Conservation (phyloP, 1,140 invertebrate genomes). For the Cephus cinctus region DNA sequence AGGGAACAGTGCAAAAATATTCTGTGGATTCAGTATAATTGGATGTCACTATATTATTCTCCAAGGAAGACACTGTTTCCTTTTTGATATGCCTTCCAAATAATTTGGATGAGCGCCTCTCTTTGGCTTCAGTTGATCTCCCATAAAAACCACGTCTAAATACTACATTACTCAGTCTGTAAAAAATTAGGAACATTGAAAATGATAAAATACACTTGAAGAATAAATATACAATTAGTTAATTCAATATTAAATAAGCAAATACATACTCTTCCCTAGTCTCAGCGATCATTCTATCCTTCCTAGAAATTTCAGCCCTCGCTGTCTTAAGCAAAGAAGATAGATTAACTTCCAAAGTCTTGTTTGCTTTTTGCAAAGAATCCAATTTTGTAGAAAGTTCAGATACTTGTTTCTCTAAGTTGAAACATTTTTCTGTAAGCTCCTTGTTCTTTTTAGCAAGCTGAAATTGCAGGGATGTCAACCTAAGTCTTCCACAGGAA, state of each 20-base stretch:
- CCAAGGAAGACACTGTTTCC: neutral
- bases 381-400: slow-evolving; percentile 21
- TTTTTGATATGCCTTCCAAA: neutral
- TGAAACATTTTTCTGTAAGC: slow-evolving; percentile 15
- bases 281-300: slow-evolving; percentile 48
- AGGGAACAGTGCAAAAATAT: neutral
- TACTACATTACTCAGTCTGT: slow-evolving; percentile 33
- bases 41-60: neutral
- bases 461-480: neutral
- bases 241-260: neutral
- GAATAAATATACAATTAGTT: neutral
- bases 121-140: too few relatives aligned
- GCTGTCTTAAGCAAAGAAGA: slow-evolving; percentile 54
- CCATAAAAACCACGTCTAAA: slow-evolving; percentile 34
- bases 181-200: slow-evolving; percentile 15
- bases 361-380: slow-evolving; percentile 27
- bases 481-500: neutral
- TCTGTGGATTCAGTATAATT: neutral
- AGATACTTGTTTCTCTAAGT: slow-evolving; percentile 24
- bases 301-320: slow-evolving; percentile 51
- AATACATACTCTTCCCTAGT: slow-evolving; percentile 42
- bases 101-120: neutral
- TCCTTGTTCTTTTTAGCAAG: slow-evolving; percentile 1
- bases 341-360: slow-evolving; percentile 42
- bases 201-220: neutral